Conservation (phyloP, 2,888 invertebrate genomes). For the Agriotes lineatus region DNA sequence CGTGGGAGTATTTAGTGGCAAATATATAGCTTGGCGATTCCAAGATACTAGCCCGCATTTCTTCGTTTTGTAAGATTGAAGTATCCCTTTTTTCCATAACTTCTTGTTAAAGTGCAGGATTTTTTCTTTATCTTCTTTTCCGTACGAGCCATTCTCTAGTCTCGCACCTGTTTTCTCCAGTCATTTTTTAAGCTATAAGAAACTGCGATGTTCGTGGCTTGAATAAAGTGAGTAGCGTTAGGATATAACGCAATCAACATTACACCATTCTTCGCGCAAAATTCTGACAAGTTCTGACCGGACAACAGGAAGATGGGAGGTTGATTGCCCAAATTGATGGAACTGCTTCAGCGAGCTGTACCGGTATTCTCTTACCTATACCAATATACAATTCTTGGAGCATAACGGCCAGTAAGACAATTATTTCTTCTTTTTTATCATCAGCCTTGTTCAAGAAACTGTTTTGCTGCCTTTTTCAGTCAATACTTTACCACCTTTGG, state of each 20-base stretch:
- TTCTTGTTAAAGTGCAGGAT: background rate
- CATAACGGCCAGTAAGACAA: background rate
- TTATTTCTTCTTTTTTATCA: background rate
- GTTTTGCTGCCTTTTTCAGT: background rate
- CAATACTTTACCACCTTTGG: background rate
- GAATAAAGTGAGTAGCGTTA: conserved; percentile 54
- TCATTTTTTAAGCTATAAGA: no score
- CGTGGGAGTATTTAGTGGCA: background rate
- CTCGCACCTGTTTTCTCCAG: no score
- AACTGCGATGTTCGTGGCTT: conserved; percentile 55
- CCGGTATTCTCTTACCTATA: background rate
- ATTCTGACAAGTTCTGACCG: conserved; percentile 49
- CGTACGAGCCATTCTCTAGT: background rate
- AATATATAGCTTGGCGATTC: background rate
- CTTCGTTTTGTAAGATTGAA: background rate
- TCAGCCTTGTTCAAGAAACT: background rate
- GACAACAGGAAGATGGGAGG: conserved; percentile 52
- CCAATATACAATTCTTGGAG: background rate
- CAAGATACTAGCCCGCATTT: background rate
- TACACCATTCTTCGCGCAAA: conserved; percentile 48
- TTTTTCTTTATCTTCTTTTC: background rate
- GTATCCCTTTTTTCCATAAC: background rate
- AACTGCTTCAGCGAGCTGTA: background rate
- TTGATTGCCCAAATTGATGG: conserved; percentile 14
- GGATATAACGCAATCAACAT: conserved; percentile 52